Conservation (phyloP, 2,113 vertebrate species). For the Collichthys lucidus region DNA sequence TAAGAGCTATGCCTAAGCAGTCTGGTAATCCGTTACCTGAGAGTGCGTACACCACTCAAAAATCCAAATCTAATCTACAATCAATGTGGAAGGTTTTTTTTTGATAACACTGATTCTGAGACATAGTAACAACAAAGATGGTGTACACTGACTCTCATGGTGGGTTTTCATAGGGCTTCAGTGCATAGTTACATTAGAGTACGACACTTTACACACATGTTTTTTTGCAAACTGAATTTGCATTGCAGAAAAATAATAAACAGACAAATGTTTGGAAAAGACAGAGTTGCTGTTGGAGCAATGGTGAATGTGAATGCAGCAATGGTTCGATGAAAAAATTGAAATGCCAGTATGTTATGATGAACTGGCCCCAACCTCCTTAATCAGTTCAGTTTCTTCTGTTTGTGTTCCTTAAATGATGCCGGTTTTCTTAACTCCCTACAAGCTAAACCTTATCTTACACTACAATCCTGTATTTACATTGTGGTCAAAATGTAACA, state of each 20-base stretch:
- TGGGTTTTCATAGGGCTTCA: slow-evolving; percentile 5
- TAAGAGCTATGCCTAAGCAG: slow-evolving; percentile 58
- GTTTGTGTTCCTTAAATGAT: neutral
- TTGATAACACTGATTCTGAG: neutral
- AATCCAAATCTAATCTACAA: slow-evolving; percentile 21
- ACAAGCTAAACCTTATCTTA: neutral
- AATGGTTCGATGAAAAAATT: neutral
- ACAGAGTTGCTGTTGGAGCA: neutral
- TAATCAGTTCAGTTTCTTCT: neutral
- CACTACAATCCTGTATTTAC: no score
- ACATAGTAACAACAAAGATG: neutral
- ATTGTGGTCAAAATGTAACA: no score
- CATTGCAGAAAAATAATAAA: neutral
- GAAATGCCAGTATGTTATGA: neutral
- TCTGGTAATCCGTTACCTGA: slow-evolving; percentile 51
- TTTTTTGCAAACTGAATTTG: slow-evolving; percentile 23
- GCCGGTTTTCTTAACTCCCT: neutral
- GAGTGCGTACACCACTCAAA: slow-evolving; percentile 11
- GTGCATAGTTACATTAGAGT: neutral
- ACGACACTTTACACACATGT: slow-evolving; percentile 2
- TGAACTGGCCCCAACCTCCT: neutral
- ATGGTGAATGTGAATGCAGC: neutral
- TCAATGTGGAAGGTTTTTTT: slow-evolving; percentile 13
- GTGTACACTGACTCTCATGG: neutral
- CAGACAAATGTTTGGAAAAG: neutral